Conservation (phyloP, 2,113 vertebrate genomes). For the Scolopax mira region DNA sequence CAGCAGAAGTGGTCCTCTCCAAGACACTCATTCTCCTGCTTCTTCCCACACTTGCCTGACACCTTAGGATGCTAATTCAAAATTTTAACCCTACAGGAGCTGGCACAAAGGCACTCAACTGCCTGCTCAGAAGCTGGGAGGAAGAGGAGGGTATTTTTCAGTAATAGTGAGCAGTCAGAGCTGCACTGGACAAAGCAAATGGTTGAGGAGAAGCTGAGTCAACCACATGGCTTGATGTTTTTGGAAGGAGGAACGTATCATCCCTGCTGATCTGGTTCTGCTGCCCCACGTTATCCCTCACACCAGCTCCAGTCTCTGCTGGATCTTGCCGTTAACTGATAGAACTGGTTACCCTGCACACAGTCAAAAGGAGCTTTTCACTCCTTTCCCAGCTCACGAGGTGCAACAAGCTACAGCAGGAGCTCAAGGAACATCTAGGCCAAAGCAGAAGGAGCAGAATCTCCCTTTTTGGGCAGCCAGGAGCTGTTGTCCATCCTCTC, state of each 20-base stretch:
- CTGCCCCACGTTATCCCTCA: not conserved
- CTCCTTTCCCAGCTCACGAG: not conserved
- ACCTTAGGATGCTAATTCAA: rapidly evolving
- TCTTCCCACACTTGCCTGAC: not conserved
- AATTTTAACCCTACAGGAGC: not conserved
- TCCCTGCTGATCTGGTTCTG: not conserved
- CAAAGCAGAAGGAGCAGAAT: not conserved
- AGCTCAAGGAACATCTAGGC: not conserved
- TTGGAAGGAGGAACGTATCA: not conserved
- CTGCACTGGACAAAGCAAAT: not conserved
- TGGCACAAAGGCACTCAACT: not conserved
- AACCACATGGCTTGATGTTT: not conserved
- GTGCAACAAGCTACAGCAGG: rapidly evolving
- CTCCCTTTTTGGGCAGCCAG: not conserved
- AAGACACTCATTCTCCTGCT: not conserved
- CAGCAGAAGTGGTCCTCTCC: not conserved
- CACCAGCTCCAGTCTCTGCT: too few species aligned
- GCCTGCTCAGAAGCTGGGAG: not conserved
- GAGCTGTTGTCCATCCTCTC: too few species aligned
- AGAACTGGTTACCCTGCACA: not conserved
- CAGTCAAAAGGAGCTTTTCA: not conserved
- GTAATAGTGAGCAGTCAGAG: rapidly evolving
- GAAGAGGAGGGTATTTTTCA: rapidly evolving
- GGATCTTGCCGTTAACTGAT: not conserved
- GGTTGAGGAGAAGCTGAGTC: not conserved